Base-by-base conservation (phyloP, 2,888 invertebrate genomes). In the Sphaerophoria rueppellii region DNA sequence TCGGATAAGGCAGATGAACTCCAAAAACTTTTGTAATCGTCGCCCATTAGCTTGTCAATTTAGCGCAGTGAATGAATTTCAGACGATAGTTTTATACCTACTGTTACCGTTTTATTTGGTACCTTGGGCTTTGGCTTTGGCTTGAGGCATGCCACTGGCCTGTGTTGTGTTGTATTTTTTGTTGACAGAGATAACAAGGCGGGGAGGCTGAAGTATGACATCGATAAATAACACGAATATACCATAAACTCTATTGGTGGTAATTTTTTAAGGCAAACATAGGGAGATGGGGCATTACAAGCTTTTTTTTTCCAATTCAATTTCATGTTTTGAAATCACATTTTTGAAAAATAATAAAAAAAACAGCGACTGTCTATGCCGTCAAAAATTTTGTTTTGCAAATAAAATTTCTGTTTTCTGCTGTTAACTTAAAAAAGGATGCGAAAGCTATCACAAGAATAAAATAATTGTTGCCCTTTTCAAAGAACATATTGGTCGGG, bases 1-100 rank as follows among this genome's bases (percentile, higher is more conserved):
- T 85, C 65, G 81, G 81, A 63, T 81, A 35, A 73, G 73, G 80
- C 85, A 81, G 72, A 77, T 85, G 70, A 81, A 74, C 72, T 85
- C 72, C 72, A 77, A 75, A 40, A 76, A 52, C 35, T 52, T 72
- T 54, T 73, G 37, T 73, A 70, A 69, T 65, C 74, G 55, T 67
- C 78, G 48, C 70, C 79, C 63, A 70, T 61, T 48, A 48, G 14
- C 34, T 11, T 12, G 43, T 43, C 70, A 75, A 40, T 54, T 69
- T 74, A 57, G 65, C 48, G 48, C 60, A 55, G 67, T 32, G 24
- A 24, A 55, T 75, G 75, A 61, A 50, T 60, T 67, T 75, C 67
- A 71, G 80, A 46, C 61, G 80, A 61, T 69, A 72, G 83, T 80
- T 80, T 80, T 83, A 80, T 83, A 80, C 60, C 67, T 50, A 65